Evolutionary conservation across 2,888 invertebrate species (phyloP), one percentile per base, ranked within the genome.

Genomic region (Mechanitis mazaeus): DNA sequence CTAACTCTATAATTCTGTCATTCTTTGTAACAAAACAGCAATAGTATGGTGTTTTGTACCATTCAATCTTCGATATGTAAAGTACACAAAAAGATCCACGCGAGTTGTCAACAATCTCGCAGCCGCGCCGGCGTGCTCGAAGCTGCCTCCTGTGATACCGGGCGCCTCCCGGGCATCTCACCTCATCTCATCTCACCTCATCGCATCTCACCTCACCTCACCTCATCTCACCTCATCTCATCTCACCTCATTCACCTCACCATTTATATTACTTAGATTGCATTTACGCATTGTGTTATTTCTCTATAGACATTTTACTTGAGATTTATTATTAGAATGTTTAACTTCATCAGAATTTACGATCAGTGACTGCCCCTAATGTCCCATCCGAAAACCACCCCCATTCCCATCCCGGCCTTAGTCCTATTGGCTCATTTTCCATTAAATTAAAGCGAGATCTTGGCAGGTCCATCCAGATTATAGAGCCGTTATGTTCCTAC

Each of bases 71-170:
- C 42, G 42, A 42, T 42, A 42, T 11, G 42, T 42, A 42, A 42
- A 42, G 11, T 7, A 42, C 1, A 42, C 42, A 42, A 42, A 42
- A 9, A 9, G 1, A 9, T 42, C 42, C 42, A 42, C 42, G 42
- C 42, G 42, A 42, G 42, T 42, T 50, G 56, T 2, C 9, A 2
- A n/a, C 35, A 35, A n/a, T 55, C 60, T 56, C 63, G 56, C 63
- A 65, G 62, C 67, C 62, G 68, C 66, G 72, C 69, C 70, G 20
- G 70, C 73, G 76, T 72, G 76, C 71, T 71, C 70, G 71, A 67
- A 74, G 75, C 79, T 81, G 84, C 81, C 77, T 75, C 77, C 80
- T 80, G 84, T 80, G 82, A 80, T 79, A 80, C 75, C 68, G 72
- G 76, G 75, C 75, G 67, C 72, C 64, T 62, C 60, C 68, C 69